phyloP scores from a whole-genome alignment of 1,140 invertebrate genomes.

The Ganaspis sp. region DNA sequence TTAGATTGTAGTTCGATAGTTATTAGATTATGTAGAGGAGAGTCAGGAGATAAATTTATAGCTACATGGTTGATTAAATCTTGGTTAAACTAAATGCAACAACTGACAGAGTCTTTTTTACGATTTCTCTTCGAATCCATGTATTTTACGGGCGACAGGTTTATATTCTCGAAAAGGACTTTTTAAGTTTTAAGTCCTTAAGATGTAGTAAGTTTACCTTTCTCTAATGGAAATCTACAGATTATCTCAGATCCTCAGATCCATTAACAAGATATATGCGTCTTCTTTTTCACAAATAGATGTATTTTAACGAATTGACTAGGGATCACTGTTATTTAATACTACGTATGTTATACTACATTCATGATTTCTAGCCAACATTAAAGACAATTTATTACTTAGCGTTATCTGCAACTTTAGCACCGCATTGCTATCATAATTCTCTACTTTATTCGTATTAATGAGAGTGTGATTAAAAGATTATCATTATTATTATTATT shows the following conservation, averaged over 20 bases:
- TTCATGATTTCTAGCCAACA: background rate
- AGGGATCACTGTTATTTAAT: background rate
- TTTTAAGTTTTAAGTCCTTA: slow-evolving; percentile 19
- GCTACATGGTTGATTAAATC: background rate
- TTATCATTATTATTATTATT: too few relatives aligned
- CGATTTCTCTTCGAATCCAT: slow-evolving; percentile 32
- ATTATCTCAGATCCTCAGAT: slow-evolving; percentile 11
- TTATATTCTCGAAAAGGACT: slow-evolving; percentile 33
- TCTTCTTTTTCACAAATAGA: background rate
- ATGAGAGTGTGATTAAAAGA: too few relatives aligned
- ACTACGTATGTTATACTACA: background rate
- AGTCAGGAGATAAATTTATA: background rate
- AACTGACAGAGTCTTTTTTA: slow-evolving; percentile 45
- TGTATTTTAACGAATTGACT: background rate
- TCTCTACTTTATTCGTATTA: too few relatives aligned
- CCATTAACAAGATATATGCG: slow-evolving; percentile 7
- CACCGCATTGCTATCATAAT: too few relatives aligned
- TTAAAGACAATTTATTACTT: background rate
- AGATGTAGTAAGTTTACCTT: slow-evolving; percentile 19
- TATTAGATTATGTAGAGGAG: too few relatives aligned
- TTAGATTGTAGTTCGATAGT: too few relatives aligned
- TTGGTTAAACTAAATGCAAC: slow-evolving; percentile 25
- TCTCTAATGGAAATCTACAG: slow-evolving; percentile 11
- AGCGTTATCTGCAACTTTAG: too few relatives aligned
- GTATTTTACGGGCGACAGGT: slow-evolving; percentile 48